Evolutionary conservation across 2,113 vertebrate species (phyloP).

Genomic region (Damaliscus lunatus): DNA sequence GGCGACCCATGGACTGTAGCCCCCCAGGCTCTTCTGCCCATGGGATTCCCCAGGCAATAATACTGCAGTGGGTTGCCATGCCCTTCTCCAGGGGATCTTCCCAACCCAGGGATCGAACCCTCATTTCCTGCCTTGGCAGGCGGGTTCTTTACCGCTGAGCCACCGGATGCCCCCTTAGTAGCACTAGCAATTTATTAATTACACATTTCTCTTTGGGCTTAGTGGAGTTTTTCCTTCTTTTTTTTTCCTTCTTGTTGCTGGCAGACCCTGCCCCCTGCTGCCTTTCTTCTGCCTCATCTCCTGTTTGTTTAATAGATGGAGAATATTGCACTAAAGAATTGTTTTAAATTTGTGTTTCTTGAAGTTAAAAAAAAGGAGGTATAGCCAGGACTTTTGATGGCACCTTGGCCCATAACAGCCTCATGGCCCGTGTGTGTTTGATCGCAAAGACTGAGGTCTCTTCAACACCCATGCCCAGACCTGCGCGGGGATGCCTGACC

Average conservation of each 20-base stretch:
- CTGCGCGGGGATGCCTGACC: rapidly evolving
- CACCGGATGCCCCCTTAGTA: background rate
- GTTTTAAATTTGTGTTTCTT: background rate
- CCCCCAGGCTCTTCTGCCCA: background rate
- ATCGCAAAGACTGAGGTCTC: background rate
- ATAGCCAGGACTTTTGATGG: background rate
- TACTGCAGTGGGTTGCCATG: background rate
- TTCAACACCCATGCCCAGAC: background rate
- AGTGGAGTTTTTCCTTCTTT: background rate
- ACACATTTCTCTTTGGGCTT: background rate
- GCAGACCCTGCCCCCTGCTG: background rate
- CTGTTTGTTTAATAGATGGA: background rate
- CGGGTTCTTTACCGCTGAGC: background rate
- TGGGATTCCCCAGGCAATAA: background rate
- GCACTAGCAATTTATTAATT: background rate
- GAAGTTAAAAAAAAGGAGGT: background rate
- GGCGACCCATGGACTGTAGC: no score
- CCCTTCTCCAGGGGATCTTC: background rate
- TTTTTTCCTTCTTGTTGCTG: background rate
- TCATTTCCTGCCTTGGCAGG: background rate
- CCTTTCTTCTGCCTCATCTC: background rate
- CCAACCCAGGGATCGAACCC: background rate
- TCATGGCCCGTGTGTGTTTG: background rate
- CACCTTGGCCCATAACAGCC: background rate
- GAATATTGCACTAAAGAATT: background rate